Base-by-base conservation (phyloP, 37 sponge, comb jelly and placozoan genomes). In the Theonella swinhoei region DNA sequence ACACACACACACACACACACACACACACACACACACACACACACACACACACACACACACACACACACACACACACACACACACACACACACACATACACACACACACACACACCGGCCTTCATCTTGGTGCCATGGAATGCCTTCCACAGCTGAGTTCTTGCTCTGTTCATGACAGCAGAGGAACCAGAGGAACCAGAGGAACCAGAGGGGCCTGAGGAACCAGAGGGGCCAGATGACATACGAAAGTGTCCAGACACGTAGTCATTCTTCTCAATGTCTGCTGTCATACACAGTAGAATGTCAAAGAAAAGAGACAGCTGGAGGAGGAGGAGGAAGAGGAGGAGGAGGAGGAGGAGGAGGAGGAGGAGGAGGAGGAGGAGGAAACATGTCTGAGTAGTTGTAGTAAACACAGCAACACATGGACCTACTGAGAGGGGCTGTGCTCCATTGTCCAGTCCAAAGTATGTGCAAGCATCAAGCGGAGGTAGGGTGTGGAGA, bases 301-400 rank as follows among this genome's bases (percentile, higher is more conserved):
- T 91, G 81, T 95, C 95, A 75, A 92, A 95, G 90, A 91, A 95
- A 32, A 95, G 85, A 17, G 95, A 95, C 64, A 95, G 78, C 91
- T 93, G 72, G 38, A 31, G 22, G 62, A 8, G 42, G 19, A 35
- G 70, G 62, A 35, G 24, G 39, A 14, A 47, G 54, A 47, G 54
- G 14, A 14, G 54, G 14, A 14, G 54, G 54, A 47, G 54, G 54
- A 47, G 54, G 54, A n/a, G n/a, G n/a, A n/a, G n/a, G n/a, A n/a
- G n/a, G n/a, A n/a, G n/a, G n/a, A n/a, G n/a, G n/a, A n/a, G n/a
- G n/a, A n/a, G n/a, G n/a, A n/a, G n/a, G n/a, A n/a, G n/a, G n/a
- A n/a, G n/a, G n/a, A n/a, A n/a, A n/a, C n/a, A n/a, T n/a, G n/a
- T n/a, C n/a, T n/a, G n/a, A n/a, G n/a, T n/a, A n/a, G n/a, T n/a